These are phyloP conservation scores for Xyrauchen texanus DNA, from an alignment of 2,113 vertebrate species.

Conservation along the genomic window DNA sequence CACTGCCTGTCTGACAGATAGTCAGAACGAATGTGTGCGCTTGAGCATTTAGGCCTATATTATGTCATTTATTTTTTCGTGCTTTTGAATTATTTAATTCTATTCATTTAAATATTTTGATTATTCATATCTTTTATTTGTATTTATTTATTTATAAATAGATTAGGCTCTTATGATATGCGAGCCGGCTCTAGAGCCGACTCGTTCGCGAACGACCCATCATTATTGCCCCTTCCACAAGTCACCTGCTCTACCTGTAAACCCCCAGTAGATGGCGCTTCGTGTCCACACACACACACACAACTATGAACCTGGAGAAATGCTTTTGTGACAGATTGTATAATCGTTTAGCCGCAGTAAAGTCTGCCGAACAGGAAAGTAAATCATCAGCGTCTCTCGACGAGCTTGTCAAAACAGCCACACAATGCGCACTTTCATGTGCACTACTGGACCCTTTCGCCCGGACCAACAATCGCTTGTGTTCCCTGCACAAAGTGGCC, in stretches of 20 bases:
- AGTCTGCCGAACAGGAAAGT: constrained; percentile 76
- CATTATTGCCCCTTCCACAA: too few relatives aligned
- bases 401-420: constrained; percentile 78
- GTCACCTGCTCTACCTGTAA: background rate
- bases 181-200: too few relatives aligned
- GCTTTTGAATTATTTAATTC: too few relatives aligned
- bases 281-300: background rate
- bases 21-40: too few relatives aligned
- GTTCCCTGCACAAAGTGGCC: constrained; percentile 73
- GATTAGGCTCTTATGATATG: too few relatives aligned
- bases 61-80: too few relatives aligned
- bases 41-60: too few relatives aligned
- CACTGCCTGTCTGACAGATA: too few relatives aligned
- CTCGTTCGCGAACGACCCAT: too few relatives aligned
- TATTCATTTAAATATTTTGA: too few relatives aligned
- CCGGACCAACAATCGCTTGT: constrained; percentile 70
- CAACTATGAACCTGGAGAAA: background rate
- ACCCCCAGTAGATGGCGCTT: constrained; percentile 42
- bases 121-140: too few relatives aligned
- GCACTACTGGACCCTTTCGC: constrained; percentile 57
- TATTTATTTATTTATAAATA: too few relatives aligned
- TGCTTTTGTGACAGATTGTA: constrained; percentile 39
- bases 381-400: constrained; percentile 67
- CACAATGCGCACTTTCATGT: constrained; percentile 74
- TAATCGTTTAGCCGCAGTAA: constrained; percentile 25